These are phyloP conservation scores for Dascillus cervinus DNA, from an alignment of 2,888 invertebrate species.

Conservation along the genomic window DNA sequence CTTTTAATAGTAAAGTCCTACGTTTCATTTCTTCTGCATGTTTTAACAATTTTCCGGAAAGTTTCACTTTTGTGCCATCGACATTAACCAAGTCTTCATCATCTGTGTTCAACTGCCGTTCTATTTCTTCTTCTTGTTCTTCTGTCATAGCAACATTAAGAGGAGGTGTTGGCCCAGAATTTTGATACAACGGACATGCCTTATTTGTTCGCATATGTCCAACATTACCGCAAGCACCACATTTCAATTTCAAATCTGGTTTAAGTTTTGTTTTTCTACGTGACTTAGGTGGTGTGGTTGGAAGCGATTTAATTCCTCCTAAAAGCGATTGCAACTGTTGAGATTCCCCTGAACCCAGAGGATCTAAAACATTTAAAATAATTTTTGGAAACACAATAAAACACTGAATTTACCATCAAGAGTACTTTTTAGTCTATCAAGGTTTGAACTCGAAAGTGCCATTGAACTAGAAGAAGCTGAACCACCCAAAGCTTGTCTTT, in stretches of 20 bases:
- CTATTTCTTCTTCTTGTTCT: conserved; percentile 75
- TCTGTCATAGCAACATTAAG: conserved; percentile 69
- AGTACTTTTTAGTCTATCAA: too few species aligned
- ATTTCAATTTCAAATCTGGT: conserved; percentile 85
- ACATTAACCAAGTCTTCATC: conserved; percentile 86
- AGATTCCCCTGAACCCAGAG: too few species aligned
- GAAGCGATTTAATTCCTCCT: conserved; percentile 22
- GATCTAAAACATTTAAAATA: too few species aligned
- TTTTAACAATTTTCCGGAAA: conserved; percentile 82
- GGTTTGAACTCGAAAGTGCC: too few species aligned
- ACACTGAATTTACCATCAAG: too few species aligned
- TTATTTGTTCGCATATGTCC: conserved; percentile 88
- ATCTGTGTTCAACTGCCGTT: conserved; percentile 67
- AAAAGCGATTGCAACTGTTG: too few species aligned
- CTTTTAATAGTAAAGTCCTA: conserved; percentile 67
- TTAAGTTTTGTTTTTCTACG: conserved; percentile 79
- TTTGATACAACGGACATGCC: conserved; percentile 90
- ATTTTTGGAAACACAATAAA: too few species aligned
- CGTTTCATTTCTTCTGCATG: conserved; percentile 83
- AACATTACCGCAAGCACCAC: conserved; percentile 93
- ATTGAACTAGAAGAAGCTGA: too few species aligned
- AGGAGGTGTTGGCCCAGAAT: conserved; percentile 51
- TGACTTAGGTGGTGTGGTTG: conserved; percentile 52
- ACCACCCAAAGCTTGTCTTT: conserved; percentile 59
- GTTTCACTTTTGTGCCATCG: conserved; percentile 88